These are phyloP conservation scores for Acrocephalus scirpaceus DNA, from an alignment of 2,797 vertebrate species.

Conservation along the genomic window DNA sequence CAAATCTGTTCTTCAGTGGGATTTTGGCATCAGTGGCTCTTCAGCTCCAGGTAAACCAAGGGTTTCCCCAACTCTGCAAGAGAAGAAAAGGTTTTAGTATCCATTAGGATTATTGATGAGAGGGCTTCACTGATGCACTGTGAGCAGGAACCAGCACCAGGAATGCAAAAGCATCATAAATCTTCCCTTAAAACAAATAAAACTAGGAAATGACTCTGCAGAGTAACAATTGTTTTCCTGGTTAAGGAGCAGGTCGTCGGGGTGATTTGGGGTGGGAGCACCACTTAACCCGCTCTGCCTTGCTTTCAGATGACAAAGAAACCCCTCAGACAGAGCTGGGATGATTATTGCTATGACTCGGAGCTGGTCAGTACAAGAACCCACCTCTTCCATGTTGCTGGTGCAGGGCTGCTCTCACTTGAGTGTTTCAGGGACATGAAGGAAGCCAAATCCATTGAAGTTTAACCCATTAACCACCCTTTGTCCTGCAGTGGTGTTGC, in stretches of 20 bases:
- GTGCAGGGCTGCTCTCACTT: slow-evolving; percentile 50
- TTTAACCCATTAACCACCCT: slow-evolving; percentile 2
- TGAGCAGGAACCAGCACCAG: not conserved
- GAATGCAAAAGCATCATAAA: not conserved
- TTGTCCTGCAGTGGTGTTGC: not conserved
- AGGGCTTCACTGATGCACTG: not conserved
- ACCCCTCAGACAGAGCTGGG: slow-evolving; percentile 90
- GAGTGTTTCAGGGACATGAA: not conserved
- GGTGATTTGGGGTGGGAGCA: slow-evolving; percentile 28
- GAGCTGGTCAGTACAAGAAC: slow-evolving; percentile 92
- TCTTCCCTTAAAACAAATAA: not conserved
- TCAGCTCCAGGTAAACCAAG: not conserved
- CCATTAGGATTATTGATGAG: not conserved
- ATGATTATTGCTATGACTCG: slow-evolving; percentile 92
- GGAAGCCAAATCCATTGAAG: not conserved
- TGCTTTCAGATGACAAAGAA: slow-evolving; percentile 95
- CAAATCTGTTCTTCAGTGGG: not conserved
- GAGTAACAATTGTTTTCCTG: not conserved
- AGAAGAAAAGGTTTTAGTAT: not conserved
- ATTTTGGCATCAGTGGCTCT: not conserved
- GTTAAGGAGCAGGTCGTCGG: slow-evolving; percentile 22
- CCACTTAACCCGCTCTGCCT: slow-evolving; percentile 81
- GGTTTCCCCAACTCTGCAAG: not conserved
- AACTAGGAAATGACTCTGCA: not conserved
- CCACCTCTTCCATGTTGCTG: slow-evolving; percentile 39